Conservation (phyloP, 2,797 vertebrate species). For the Tapera naevia region DNA sequence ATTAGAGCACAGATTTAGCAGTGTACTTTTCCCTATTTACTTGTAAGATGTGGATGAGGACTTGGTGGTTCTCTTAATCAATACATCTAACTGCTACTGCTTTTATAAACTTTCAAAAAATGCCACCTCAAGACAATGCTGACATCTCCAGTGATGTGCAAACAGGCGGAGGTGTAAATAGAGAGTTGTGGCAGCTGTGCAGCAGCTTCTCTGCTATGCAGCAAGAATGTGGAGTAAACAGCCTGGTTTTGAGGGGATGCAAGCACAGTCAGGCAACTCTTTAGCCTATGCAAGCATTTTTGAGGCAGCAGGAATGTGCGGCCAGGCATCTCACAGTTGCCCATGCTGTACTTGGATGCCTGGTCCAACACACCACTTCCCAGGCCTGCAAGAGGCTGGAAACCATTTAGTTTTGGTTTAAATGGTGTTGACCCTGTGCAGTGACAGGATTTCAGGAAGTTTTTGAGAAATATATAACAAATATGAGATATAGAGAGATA, state of each 20-base stretch:
- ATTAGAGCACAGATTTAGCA: constrained; percentile 33
- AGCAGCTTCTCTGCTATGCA: background rate
- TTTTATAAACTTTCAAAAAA: constrained; percentile 44
- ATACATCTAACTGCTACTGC: background rate
- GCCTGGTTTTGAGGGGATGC: background rate
- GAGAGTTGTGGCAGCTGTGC: background rate
- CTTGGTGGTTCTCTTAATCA: constrained; percentile 13
- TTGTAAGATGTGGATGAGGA: background rate
- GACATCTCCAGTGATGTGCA: constrained; percentile 7
- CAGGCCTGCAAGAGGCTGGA: background rate
- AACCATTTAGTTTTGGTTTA: background rate
- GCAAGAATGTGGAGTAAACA: background rate
- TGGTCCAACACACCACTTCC: background rate
- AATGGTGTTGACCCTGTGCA: background rate
- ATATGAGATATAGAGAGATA: background rate
- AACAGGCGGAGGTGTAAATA: background rate
- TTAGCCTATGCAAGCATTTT: background rate
- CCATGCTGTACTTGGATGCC: background rate
- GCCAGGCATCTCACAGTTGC: background rate
- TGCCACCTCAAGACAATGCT: constrained; percentile 20
- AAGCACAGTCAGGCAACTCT: background rate
- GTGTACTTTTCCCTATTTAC: background rate
- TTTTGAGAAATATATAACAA: background rate
- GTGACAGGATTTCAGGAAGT: background rate
- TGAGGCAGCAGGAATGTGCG: background rate